These are phyloP conservation scores for Mystacornis crossleyi DNA, from an alignment of 2,113 vertebrate genomes.

Conservation along the genomic window DNA sequence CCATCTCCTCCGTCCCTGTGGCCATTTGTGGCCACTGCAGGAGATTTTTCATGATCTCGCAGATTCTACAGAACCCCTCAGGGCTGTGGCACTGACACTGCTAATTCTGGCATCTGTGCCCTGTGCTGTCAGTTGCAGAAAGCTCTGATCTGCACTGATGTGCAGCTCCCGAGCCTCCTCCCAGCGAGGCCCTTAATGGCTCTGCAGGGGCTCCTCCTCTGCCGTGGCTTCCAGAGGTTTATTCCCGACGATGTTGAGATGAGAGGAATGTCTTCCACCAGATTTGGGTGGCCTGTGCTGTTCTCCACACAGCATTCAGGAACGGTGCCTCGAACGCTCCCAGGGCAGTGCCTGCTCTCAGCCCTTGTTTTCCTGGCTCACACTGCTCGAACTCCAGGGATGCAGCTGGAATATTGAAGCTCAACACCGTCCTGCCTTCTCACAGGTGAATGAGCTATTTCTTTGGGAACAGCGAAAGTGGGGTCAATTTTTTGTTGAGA, in stretches of 20 bases:
- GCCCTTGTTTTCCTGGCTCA: neutral
- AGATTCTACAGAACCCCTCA: neutral
- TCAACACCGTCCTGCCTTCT: neutral
- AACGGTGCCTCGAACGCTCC: neutral
- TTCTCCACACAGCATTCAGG: neutral
- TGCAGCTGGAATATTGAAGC: neutral
- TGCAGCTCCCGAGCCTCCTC: neutral
- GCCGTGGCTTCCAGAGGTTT: neutral
- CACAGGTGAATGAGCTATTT: neutral
- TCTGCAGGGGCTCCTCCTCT: neutral
- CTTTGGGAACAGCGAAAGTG: neutral
- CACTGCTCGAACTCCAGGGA: neutral
- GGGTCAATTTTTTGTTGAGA: neutral
- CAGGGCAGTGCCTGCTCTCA: neutral
- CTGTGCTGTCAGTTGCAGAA: neutral
- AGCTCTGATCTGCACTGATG: neutral
- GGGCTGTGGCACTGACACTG: neutral
- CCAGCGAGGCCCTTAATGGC: neutral
- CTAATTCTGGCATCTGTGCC: neutral
- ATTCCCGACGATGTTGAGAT: neutral
- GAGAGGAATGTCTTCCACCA: neutral
- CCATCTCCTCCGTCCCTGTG: neutral
- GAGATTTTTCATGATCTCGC: neutral
- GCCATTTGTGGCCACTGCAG: neutral
- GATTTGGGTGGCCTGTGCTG: neutral